These are phyloP conservation scores for Panorpa germanica DNA, from an alignment of 2,888 invertebrate genomes.

Conservation along the genomic window DNA sequence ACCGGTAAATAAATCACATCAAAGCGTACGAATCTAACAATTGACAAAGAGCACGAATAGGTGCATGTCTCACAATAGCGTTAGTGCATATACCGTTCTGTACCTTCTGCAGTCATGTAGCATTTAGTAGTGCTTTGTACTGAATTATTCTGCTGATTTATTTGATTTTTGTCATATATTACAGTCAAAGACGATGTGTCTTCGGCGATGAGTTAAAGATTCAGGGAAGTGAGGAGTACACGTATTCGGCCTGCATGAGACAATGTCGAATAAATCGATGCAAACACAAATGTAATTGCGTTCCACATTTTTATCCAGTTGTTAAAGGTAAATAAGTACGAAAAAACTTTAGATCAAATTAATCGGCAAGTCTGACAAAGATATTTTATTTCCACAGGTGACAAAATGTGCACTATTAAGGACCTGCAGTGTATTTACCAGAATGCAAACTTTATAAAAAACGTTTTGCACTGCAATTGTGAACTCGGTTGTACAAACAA, in stretches of 20 bases:
- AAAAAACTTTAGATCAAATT: too few relatives aligned
- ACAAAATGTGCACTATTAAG: conserved; percentile 35
- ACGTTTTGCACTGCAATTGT: conserved; percentile 42
- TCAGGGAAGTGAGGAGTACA: conserved; percentile 38
- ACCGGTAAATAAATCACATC: too few relatives aligned
- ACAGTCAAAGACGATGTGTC: conserved; percentile 48
- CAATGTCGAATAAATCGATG: conserved; percentile 52
- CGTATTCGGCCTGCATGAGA: conserved; percentile 53
- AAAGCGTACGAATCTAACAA: too few relatives aligned
- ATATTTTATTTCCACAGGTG: too few relatives aligned
- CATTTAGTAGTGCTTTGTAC: not conserved
- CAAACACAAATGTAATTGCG: conserved; percentile 42
- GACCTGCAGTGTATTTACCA: conserved; percentile 39
- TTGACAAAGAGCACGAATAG: too few relatives aligned
- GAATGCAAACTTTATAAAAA: conserved; percentile 31
- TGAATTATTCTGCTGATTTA: not conserved
- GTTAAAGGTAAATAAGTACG: too few relatives aligned
- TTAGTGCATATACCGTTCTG: too few relatives aligned
- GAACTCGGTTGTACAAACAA: conserved; percentile 56
- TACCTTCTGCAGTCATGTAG: too few relatives aligned
- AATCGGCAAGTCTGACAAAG: too few relatives aligned
- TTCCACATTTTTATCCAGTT: conserved; percentile 51
- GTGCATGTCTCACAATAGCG: too few relatives aligned
- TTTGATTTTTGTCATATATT: conserved; percentile 7
- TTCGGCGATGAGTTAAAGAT: conserved; percentile 47